Conservation (phyloP, 2,888 invertebrate genomes). For the Agapetus fuscipes region DNA sequence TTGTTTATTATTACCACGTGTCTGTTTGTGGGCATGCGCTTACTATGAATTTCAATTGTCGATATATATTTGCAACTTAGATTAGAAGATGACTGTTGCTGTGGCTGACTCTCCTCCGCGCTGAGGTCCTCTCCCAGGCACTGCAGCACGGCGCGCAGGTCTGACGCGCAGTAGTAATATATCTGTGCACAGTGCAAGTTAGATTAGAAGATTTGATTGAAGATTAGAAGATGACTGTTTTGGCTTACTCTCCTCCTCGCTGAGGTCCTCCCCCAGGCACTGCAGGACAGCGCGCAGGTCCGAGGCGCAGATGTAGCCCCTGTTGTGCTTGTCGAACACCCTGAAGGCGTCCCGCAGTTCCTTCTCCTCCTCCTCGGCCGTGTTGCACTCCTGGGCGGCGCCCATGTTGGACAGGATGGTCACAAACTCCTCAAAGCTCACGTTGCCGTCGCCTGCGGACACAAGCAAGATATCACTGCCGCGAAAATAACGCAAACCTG, state of each 20-base stretch:
- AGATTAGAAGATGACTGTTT: too few relatives aligned
- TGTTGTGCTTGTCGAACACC: slow-evolving; percentile 84
- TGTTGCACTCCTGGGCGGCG: slow-evolving; percentile 49
- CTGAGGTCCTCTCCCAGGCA: slow-evolving; percentile 82
- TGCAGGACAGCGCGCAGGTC: slow-evolving; percentile 80
- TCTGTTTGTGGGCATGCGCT: too few relatives aligned
- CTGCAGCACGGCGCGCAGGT: slow-evolving; percentile 76
- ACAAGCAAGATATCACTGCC: background rate
- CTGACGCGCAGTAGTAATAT: slow-evolving; percentile 86
- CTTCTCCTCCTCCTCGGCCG: slow-evolving; percentile 71
- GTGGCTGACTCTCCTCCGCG: slow-evolving; percentile 74
- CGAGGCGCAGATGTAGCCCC: slow-evolving; percentile 86
- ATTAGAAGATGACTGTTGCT: too few relatives aligned
- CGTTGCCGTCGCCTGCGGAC: slow-evolving; percentile 67
- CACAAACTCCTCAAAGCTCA: slow-evolving; percentile 83
- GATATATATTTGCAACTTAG: too few relatives aligned
- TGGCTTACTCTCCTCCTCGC: slow-evolving; percentile 78
- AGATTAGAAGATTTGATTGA: too few relatives aligned
- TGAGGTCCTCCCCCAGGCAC: slow-evolving; percentile 79
- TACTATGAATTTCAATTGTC: too few relatives aligned
- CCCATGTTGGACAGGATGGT: slow-evolving; percentile 72
- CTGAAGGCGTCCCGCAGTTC: slow-evolving; percentile 78
- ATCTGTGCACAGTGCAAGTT: too few relatives aligned
- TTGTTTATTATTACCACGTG: too few relatives aligned
- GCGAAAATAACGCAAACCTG: background rate